Percentiles rank a stretch among this genome's conserved stretches.
Conservation (phyloP, 2,797 vertebrate genomes). For the Hypotaenidia philippensis region DNA sequence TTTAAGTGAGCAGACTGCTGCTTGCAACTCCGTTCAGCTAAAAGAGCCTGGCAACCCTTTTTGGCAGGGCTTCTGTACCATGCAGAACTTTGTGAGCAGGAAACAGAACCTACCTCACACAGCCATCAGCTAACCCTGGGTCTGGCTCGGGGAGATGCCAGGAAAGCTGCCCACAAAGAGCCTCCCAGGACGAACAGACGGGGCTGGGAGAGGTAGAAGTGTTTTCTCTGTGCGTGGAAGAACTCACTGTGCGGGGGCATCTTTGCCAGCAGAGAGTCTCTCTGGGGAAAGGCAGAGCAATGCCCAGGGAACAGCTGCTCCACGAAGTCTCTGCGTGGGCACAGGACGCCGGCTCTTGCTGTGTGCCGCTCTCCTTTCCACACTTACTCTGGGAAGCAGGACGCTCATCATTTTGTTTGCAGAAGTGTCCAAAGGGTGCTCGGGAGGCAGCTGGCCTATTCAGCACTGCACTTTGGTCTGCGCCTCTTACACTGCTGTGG, state of each 20-base stretch:
- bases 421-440: not conserved
- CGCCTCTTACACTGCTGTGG: rapidly evolving
- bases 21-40: not conserved
- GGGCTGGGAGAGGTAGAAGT: slow-evolving; percentile 8
- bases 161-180: not conserved
- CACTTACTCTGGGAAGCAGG: slow-evolving; percentile 14
- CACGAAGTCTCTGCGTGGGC: not conserved
- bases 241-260: not conserved
- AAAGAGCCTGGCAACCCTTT: not conserved
- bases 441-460: not conserved
- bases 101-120: not conserved
- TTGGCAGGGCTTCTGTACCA: not conserved
- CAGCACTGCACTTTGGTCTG: not conserved
- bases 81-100: not conserved
- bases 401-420: slow-evolving; percentile 31
- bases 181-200: not conserved
- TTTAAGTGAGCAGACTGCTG: not conserved
- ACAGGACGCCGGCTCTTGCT: not conserved
- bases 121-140: not conserved
- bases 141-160: not conserved
- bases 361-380: not conserved
- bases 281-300: not conserved
- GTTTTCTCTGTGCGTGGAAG: not conserved
- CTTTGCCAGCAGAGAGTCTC: not conserved
- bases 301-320: not conserved